Conservation (phyloP, 2,888 invertebrate species). For the Timandra comae region DNA sequence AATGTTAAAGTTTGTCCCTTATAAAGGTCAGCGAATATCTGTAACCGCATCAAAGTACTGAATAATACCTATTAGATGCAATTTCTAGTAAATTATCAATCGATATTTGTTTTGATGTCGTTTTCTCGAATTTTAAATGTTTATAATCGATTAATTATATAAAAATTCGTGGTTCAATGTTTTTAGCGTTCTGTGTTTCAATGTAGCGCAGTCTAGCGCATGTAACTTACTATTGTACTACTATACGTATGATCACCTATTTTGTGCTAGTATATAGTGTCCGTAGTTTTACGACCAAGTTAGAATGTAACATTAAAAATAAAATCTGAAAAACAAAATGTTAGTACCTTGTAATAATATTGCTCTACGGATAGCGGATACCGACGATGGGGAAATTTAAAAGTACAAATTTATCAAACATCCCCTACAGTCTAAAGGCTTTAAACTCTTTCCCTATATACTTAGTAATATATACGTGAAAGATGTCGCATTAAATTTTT, state of each 20-base stretch:
- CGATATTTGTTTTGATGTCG: conserved; percentile 23
- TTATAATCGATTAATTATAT: conserved; percentile 15
- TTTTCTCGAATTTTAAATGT: conserved; percentile 34
- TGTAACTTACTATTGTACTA: conserved; percentile 22
- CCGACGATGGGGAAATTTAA: conserved; percentile 52
- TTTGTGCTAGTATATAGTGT: conserved; percentile 59
- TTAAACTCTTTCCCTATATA: conserved; percentile 59
- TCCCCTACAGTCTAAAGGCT: conserved; percentile 49
- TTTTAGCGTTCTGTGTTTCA: conserved; percentile 30
- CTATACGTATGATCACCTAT: conserved; percentile 41
- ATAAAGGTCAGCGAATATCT: too few relatives aligned
- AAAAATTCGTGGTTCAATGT: conserved; percentile 18
- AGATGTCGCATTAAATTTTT: conserved; percentile 51
- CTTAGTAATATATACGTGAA: conserved; percentile 49
- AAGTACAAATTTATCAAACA: conserved; percentile 71
- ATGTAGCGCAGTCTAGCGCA: conserved; percentile 33
- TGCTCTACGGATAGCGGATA: conserved; percentile 37
- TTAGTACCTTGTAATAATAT: conserved; percentile 33
- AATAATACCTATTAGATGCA: conserved; percentile 9
- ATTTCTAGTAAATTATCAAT: conserved; percentile 12
- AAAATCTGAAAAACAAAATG: too few relatives aligned
- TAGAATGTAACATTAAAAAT: conserved; percentile 45
- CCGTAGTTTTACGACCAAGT: conserved; percentile 69
- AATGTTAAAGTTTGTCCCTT: too few relatives aligned
- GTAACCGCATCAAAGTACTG: conserved; percentile 5